Base-by-base conservation (phyloP, 1,140 invertebrate genomes). In the Dreissena polymorpha region DNA sequence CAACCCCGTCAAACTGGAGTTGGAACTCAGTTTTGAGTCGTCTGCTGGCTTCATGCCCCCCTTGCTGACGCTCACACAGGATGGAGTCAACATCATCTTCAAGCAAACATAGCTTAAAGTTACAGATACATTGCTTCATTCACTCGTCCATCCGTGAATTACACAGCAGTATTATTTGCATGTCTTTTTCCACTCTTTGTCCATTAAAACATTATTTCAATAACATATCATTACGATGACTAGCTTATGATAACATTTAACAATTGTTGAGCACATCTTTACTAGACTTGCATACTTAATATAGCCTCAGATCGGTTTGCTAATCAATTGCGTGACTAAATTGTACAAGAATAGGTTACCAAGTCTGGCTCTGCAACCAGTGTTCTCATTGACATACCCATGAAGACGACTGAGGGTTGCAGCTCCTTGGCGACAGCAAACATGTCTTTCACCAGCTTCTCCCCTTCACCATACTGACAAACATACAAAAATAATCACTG, bases 11-110 rank as follows among this genome's bases (percentile, higher is more conserved):
- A 91, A 99, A 98, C 94, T 99, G 97, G 0, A 99, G 96, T 12
- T 99, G 94, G 93, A 99, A 99, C 94, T 99, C 98, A 0, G 98
- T 99, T 94, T 99, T 99, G 8, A 99, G 94, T 83, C 98, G 94
- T 21, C 98, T 93, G 71, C 97, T 98, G 53, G 97, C 97, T 94
- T 99, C 98, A 92, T 99, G 98, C 93, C 99, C 98, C 84, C 96
- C 96, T 89, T 97, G 96, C 77, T 96, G 96, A 60, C 98, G 94
- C 93, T 98, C 97, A 83, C 97, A 98, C 21, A 99, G 93, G 50
- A 99, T 91, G 7, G 98, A 99, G 93, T 99, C 98, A 29, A 99
- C 97, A 94, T 99, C 98, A 94, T 99, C 98, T 92, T 81, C 25
- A 88, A 83, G 64, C 64, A 67, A 63, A 82, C 39, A 39, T 39